Evolutionary conservation across 2,113 vertebrate species (phyloP).

Genomic region (Anhinga rufa): DNA sequence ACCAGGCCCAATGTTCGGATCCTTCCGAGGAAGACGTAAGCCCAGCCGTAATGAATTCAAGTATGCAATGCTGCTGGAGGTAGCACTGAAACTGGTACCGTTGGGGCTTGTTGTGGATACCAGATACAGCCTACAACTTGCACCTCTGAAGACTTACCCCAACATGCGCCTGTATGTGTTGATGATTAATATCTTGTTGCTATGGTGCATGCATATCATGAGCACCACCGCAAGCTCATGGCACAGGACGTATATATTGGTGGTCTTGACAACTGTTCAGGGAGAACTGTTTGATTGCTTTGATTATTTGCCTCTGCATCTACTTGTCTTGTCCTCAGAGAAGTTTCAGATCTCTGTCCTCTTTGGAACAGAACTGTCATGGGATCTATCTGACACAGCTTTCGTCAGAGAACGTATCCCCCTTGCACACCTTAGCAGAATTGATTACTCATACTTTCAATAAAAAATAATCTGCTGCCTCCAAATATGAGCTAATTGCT

Average conservation of each 20-base stretch:
- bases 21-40: neutral
- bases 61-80: neutral
- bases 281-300: slow-evolving; percentile 1
- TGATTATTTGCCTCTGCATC: slow-evolving; percentile 27
- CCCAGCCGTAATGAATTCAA: neutral
- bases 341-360: neutral
- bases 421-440: neutral
- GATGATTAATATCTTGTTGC: slow-evolving; percentile 56
- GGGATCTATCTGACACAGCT: neutral
- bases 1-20: neutral
- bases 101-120: neutral
- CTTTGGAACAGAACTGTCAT: neutral
- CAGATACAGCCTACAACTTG: neutral
- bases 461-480: neutral
- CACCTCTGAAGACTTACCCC: neutral
- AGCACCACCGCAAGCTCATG: neutral
- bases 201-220: neutral
- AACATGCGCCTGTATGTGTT: neutral
- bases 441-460: neutral
- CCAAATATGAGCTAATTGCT: neutral
- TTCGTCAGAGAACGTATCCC: neutral
- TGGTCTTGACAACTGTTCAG: slow-evolving; percentile 31
- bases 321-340: slow-evolving; percentile 23
- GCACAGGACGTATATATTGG: neutral
- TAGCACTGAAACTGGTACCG: neutral